phyloP scores from a whole-genome alignment of 2,113 vertebrate genomes.

The Isurus oxyrinchus region DNA sequence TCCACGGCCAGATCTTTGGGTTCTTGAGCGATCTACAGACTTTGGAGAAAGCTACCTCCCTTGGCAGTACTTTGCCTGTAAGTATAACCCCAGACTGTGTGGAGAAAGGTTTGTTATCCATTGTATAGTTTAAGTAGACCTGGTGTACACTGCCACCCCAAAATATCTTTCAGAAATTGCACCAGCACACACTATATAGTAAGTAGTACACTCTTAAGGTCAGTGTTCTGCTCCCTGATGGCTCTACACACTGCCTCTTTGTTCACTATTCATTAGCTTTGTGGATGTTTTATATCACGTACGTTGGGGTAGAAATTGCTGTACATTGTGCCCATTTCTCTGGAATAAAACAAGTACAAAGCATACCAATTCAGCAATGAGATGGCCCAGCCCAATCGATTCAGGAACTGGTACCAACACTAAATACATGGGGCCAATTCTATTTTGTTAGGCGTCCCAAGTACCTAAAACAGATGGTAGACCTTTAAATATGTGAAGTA shows the following conservation, averaged over 20 bases:
- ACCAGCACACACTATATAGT: background rate
- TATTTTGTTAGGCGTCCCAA: background rate
- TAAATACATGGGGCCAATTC: background rate
- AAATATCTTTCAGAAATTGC: background rate
- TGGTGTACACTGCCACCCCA: background rate
- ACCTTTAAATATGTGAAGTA: background rate
- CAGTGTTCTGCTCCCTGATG: background rate
- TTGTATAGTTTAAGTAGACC: background rate
- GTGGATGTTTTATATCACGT: background rate
- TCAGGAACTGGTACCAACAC: background rate
- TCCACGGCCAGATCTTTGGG: conserved; percentile 93
- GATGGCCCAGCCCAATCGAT: background rate
- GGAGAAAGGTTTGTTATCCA: background rate
- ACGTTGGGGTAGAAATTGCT: background rate
- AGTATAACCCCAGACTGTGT: conserved; percentile 55
- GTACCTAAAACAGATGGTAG: background rate
- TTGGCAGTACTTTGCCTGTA: conserved; percentile 96
- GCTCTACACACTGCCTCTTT: background rate
- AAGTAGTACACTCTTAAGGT: background rate
- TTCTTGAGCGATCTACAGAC: conserved; percentile 82
- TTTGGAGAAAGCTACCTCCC: conserved; percentile 81
- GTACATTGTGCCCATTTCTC: background rate
- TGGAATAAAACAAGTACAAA: background rate
- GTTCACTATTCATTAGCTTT: background rate
- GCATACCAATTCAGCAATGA: background rate